These are phyloP conservation scores for Percopsis omiscomaycus DNA, from an alignment of 2,797 vertebrate species.

Conservation along the genomic window DNA sequence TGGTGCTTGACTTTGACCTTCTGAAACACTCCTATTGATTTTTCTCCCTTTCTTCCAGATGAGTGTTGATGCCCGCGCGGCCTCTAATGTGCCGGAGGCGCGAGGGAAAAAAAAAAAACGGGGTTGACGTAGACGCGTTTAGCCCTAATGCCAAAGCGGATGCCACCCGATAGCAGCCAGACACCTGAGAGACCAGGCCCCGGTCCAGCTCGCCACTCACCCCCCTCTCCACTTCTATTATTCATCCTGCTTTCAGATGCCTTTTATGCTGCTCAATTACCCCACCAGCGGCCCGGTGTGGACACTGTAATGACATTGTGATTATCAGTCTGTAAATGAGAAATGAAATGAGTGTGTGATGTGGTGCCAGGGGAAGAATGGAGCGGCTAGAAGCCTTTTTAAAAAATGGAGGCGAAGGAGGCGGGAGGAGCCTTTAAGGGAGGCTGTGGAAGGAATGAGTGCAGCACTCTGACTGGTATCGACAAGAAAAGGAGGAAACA, in stretches of 20 bases:
- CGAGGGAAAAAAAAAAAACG: constrained; percentile 45
- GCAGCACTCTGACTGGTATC: constrained; percentile 59
- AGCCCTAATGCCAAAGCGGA: constrained; percentile 64
- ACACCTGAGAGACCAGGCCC: constrained; percentile 76
- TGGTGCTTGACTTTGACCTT: constrained; percentile 72
- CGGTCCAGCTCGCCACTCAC: constrained; percentile 62
- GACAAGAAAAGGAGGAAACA: constrained; percentile 70
- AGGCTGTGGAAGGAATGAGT: constrained; percentile 54
- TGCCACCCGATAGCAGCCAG: constrained; percentile 74
- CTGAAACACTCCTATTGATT: constrained; percentile 71
- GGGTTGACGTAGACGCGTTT: constrained; percentile 67
- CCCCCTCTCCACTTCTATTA: constrained; percentile 71
- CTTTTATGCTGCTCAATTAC: constrained; percentile 92
- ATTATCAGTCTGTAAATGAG: constrained; percentile 99
- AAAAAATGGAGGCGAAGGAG: constrained; percentile 63
- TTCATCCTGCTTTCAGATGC: constrained; percentile 78
- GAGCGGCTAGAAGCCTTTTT: constrained; percentile 79
- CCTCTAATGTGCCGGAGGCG: constrained; percentile 52
- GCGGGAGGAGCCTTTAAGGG: constrained; percentile 53
- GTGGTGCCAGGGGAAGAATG: constrained; percentile 84
- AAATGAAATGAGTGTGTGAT: constrained; percentile 94
- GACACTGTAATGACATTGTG: constrained; percentile 97
- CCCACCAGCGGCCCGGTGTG: constrained; percentile 85
- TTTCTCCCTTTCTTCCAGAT: constrained; percentile 43
- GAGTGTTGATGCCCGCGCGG: constrained; percentile 55